phyloP scores from a whole-genome alignment of 2,113 vertebrate genomes.

The crab-eating macaque (Macaca fascicularis) region DNA sequence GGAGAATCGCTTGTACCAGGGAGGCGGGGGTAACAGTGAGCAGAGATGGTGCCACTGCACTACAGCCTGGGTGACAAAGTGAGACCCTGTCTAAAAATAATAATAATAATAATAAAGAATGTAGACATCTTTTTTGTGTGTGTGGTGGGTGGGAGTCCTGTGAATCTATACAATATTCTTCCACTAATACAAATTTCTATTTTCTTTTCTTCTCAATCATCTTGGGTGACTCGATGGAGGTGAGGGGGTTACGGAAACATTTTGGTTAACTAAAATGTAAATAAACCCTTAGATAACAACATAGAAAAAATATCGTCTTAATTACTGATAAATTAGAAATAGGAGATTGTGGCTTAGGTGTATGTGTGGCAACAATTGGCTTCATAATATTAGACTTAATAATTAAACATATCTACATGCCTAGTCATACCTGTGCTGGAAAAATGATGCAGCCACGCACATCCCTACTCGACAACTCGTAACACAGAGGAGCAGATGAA shows the following conservation, averaged over 20 bases:
- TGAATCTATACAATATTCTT: neutral
- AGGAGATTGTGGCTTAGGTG: neutral
- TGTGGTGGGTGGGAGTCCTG: neutral
- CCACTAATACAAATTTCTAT: neutral
- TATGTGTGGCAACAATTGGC: neutral
- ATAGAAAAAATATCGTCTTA: neutral
- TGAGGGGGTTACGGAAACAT: neutral
- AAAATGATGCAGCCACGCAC: neutral
- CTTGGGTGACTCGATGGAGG: accelerated
- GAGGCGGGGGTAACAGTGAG: too few species aligned
- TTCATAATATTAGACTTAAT: neutral
- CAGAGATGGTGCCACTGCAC: too few species aligned
- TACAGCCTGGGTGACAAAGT: too few species aligned
- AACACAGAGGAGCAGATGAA: neutral
- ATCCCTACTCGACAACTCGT: neutral
- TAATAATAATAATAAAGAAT: too few species aligned
- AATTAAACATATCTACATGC: neutral
- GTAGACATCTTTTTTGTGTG: neutral
- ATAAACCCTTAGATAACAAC: neutral
- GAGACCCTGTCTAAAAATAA: too few species aligned
- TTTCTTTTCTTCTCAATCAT: neutral
- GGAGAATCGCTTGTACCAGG: too few species aligned
- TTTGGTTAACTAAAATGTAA: neutral
- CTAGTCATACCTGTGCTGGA: neutral
- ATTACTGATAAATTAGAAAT: neutral